Conservation (phyloP, 2,888 invertebrate species). For the Seira musarum region DNA sequence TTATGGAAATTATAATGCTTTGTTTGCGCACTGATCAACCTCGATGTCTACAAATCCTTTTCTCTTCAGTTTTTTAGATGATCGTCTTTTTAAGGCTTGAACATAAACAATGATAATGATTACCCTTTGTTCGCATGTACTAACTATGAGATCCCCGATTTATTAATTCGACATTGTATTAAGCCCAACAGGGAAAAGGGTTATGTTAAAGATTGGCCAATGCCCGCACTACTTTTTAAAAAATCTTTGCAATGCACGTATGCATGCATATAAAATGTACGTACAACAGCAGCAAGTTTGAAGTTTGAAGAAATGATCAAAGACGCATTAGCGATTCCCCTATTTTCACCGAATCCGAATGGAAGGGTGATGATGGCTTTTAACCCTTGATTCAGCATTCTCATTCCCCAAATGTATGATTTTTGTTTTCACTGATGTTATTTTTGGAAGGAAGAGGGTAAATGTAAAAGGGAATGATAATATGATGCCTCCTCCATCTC, state of each 20-base stretch:
- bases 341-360: slow-evolving; percentile 6
- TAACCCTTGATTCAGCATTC: slow-evolving; percentile 58
- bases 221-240: not conserved
- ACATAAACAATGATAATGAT: slow-evolving; percentile 5
- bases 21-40: too few species aligned
- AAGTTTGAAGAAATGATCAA: slow-evolving; percentile 51
- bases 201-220: too few species aligned
- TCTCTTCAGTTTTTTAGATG: not conserved
- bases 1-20: too few species aligned
- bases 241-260: not conserved
- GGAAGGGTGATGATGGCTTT: slow-evolving; percentile 65
- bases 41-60: too few species aligned
- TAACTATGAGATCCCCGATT: not conserved
- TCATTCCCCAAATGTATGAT: not conserved
- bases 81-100: not conserved
- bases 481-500: not conserved
- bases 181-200: not conserved
- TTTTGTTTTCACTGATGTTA: slow-evolving; percentile 15
- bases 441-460: slow-evolving; percentile 7
- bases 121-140: not conserved
- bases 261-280: not conserved
- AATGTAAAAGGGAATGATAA: not conserved
- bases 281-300: too few species aligned
- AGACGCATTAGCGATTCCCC: slow-evolving; percentile 46
- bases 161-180: not conserved